These are phyloP conservation scores for Meteorus sp. DNA, from an alignment of 1,140 invertebrate genomes.

Conservation along the genomic window DNA sequence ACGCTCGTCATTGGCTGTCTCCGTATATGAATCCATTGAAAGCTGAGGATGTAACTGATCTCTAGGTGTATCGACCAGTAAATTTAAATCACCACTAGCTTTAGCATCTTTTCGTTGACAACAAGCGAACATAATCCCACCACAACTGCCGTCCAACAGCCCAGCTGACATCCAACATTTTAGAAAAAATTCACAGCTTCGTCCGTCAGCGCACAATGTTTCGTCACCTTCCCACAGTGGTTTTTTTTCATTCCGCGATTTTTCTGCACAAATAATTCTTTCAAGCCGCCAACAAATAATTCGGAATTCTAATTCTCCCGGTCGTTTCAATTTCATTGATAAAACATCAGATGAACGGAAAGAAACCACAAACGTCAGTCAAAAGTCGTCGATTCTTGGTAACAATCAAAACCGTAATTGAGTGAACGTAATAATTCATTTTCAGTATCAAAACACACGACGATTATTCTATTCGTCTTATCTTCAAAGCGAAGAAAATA, in stretches of 20 bases:
- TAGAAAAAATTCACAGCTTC: constrained; percentile 89
- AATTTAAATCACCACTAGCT: constrained; percentile 59
- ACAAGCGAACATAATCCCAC: constrained; percentile 83
- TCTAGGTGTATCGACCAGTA: constrained; percentile 66
- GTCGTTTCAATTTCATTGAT: constrained; percentile 7
- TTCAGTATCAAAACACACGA: too few species aligned
- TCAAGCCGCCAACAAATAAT: constrained; percentile 23
- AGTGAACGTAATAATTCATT: too few species aligned
- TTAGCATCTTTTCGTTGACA: constrained; percentile 77
- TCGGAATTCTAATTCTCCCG: constrained; percentile 2
- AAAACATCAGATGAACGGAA: too few species aligned
- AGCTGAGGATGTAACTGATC: constrained; percentile 62
- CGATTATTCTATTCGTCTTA: neutral
- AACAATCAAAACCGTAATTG: too few species aligned
- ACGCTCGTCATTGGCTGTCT: constrained; percentile 57
- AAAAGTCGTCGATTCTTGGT: too few species aligned
- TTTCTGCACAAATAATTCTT: constrained; percentile 48
- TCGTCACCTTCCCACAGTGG: constrained; percentile 59
- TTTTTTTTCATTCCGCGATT: constrained; percentile 55
- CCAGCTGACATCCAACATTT: constrained; percentile 90
- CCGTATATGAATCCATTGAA: constrained; percentile 59
- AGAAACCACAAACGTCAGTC: too few species aligned
- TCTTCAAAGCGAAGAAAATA: too few species aligned
- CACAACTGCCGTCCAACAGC: constrained; percentile 82
- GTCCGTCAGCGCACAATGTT: constrained; percentile 68